phyloP scores from a whole-genome alignment of 2,113 vertebrate species.

The Hippocampus zosterae region DNA sequence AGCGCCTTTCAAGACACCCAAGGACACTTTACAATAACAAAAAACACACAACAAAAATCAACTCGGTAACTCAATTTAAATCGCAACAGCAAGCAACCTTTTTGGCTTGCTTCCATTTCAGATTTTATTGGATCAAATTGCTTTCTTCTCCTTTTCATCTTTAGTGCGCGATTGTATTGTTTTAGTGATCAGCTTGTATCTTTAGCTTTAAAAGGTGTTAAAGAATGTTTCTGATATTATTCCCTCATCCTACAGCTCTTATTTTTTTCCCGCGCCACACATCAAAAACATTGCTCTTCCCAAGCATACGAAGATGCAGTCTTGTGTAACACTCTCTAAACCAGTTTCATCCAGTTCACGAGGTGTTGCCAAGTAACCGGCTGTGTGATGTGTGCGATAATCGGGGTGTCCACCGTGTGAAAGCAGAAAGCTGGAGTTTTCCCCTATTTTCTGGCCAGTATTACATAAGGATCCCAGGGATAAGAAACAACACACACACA shows the following conservation, averaged over 20 bases:
- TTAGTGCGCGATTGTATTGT: not conserved
- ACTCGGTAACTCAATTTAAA: not conserved
- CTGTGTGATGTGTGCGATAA: not conserved
- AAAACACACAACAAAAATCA: no score
- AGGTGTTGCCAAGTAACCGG: constrained; percentile 53
- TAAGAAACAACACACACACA: not conserved
- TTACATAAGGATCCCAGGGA: constrained; percentile 49
- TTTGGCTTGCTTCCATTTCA: not conserved
- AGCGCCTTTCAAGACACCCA: no score
- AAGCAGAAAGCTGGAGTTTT: constrained; percentile 51
- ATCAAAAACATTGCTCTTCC: constrained; percentile 1
- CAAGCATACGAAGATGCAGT: constrained; percentile 17
- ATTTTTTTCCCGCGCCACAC: not conserved
- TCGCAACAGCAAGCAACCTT: not conserved
- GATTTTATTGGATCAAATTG: not conserved
- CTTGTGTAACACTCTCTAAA: constrained; percentile 65
- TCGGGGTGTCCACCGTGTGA: constrained; percentile 25
- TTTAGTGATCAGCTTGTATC: not conserved
- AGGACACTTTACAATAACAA: no score
- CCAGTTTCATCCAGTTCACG: constrained; percentile 67
- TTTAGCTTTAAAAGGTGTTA: not conserved
- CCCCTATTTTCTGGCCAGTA: constrained; percentile 40
- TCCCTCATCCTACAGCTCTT: not conserved
- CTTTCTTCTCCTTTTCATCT: not conserved
- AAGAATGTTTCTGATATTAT: not conserved